Conservation (phyloP, 1,140 invertebrate genomes). For the Leptinotarsa texana region DNA sequence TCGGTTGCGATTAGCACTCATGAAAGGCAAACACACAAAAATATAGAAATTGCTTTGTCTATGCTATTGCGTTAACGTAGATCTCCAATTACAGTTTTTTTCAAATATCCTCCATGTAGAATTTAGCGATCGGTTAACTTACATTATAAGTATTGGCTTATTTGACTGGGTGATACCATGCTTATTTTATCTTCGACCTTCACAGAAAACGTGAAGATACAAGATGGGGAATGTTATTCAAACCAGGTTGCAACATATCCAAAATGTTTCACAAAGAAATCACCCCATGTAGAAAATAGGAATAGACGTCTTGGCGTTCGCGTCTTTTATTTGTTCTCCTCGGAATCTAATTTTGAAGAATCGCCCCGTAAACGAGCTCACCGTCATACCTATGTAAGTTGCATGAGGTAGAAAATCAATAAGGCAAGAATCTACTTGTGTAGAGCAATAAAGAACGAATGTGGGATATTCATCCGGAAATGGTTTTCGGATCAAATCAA, state of each 20-base stretch:
- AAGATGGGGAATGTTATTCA: too few relatives aligned
- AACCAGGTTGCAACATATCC: background rate
- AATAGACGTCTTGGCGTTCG: background rate
- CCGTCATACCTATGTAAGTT: slow-evolving; percentile 1
- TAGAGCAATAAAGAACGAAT: slow-evolving; percentile 20
- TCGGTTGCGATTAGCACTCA: too few relatives aligned
- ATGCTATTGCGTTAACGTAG: too few relatives aligned
- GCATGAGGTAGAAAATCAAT: slow-evolving; percentile 14
- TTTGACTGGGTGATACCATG: too few relatives aligned
- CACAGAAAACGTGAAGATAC: too few relatives aligned
- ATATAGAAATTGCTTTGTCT: too few relatives aligned
- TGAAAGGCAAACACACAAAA: too few relatives aligned
- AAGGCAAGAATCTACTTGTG: slow-evolving; percentile 10
- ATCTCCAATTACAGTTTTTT: too few relatives aligned
- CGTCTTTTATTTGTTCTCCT: background rate
- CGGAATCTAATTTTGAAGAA: slow-evolving; percentile 5
- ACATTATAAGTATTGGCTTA: too few relatives aligned
- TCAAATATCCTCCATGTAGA: too few relatives aligned
- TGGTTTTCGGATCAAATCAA: slow-evolving; percentile 20
- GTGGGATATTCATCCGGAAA: slow-evolving; percentile 16
- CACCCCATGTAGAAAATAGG: background rate
- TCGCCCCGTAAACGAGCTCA: background rate
- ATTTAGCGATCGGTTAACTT: too few relatives aligned
- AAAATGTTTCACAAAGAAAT: background rate
- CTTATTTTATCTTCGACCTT: too few relatives aligned